These are phyloP conservation scores for Zaprionus lachaisei DNA, from an alignment of 1,140 invertebrate species.

Conservation along the genomic window DNA sequence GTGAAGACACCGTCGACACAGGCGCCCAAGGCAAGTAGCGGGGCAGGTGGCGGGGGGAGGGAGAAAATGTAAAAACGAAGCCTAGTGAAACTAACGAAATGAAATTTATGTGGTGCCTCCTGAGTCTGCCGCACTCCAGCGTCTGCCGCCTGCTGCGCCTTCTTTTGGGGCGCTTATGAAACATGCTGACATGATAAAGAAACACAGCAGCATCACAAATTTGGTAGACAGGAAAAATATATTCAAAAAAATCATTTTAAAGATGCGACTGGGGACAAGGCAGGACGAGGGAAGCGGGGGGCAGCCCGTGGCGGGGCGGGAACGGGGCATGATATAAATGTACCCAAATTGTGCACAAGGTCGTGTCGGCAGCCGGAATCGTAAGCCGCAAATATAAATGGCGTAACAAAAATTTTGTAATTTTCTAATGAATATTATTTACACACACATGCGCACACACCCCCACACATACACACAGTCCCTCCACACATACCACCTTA, in stretches of 20 bases:
- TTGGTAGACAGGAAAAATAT: conserved; percentile 10
- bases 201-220: neutral
- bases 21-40: neutral
- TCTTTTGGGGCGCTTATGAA: conserved; percentile 1
- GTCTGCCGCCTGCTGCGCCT: neutral
- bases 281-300: neutral
- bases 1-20: no score
- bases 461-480: conserved; percentile 1
- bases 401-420: conserved; percentile 60
- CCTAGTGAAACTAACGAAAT: conserved; percentile 66
- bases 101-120: conserved; percentile 59
- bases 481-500: neutral
- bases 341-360: conserved; percentile 40
- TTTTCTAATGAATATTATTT: conserved; percentile 80
- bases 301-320: neutral
- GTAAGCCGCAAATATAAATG: conserved; percentile 51
- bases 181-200: conserved; percentile 33
- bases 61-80: conserved; percentile 16
- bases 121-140: neutral
- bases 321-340: conserved; percentile 27
- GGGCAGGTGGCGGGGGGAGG: neutral
- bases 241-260: conserved; percentile 48
- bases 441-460: conserved; percentile 49
- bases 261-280: conserved; percentile 18
- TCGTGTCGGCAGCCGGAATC: conserved; percentile 15